Base-by-base conservation (phyloP, 2,888 invertebrate species). In the Pediacus dermestoides region DNA sequence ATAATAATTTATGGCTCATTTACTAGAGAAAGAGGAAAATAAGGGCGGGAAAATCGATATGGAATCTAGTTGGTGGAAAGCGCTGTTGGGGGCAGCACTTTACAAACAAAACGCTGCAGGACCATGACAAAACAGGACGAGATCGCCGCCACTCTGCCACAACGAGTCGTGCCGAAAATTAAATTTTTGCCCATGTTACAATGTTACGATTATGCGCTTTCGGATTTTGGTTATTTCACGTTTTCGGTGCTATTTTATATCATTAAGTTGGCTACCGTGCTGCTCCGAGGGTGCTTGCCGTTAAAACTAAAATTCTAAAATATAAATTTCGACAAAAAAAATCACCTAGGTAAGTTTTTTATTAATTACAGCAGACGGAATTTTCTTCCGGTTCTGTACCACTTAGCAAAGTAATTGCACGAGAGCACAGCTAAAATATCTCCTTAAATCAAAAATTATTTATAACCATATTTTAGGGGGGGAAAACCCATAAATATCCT, bases 241-340 rank as follows among this genome's bases (percentile, higher is more conserved):
- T 67, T 68, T 64, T 66, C 66, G 63, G 66, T 63, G 55, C 64
- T 65, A 66, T 68, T 67, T 68, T 55, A 52, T 62, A 57, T 53
- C 68, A 68, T 64, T 69, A 70, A 69, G 70, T 70, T 69, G 68
- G 68, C 67, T 61, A 63, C 61, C 68, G 70, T 70, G 68, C 61
- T 64, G 57, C 66, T 66, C 59, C 58, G 56, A 68, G 66, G 70
- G 68, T 66, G 68, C 63, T 67, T 64, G 59, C 57, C 60, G 63
- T 60, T 59, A 55, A 60, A 63, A 58, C 47, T 9, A 28, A 45
- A 50, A 54, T 51, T 54, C 43, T 48, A 44, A 52, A 55, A 52
- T 40, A 48, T 48, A 49, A 48, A 53, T 51, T 50, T 52, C 56
- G 58, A 53, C 30, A 31, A 41, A 30, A 39, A 37, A 44, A 33